Conservation (phyloP, 2,888 invertebrate species). For the Chrysolina oricalcia region DNA sequence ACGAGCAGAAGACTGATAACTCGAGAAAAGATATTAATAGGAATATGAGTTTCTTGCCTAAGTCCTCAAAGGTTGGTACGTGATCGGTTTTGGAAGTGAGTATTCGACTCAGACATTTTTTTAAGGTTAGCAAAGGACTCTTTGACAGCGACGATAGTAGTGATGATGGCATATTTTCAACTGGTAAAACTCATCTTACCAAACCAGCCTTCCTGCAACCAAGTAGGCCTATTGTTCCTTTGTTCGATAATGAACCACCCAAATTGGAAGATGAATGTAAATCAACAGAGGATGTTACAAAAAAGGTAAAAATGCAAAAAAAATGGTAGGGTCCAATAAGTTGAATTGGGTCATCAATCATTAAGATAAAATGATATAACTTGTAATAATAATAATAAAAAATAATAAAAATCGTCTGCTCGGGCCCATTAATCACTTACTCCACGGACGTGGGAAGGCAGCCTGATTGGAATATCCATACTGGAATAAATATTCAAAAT, state of each 20-base stretch:
- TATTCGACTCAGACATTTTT: not conserved
- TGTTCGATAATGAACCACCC: slow-evolving; percentile 66
- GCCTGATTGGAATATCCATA: no score
- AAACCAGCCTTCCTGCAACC: slow-evolving; percentile 56
- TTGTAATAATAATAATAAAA: no score
- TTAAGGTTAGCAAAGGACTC: slow-evolving; percentile 59
- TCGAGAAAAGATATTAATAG: not conserved
- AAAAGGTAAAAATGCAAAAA: slow-evolving; percentile 50
- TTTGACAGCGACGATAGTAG: slow-evolving; percentile 66
- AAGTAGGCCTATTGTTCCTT: slow-evolving; percentile 58
- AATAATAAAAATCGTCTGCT: no score
- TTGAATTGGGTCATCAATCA: no score
- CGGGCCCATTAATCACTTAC: no score
- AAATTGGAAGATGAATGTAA: slow-evolving; percentile 54
- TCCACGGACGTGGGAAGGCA: no score
- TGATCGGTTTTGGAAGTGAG: not conserved
- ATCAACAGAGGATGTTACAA: slow-evolving; percentile 36
- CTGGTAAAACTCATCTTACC: slow-evolving; percentile 46
- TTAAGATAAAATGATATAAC: no score
- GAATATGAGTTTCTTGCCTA: slow-evolving; percentile 27
- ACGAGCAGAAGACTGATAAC: slow-evolving; percentile 16
- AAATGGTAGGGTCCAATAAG: no score
- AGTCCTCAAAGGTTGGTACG: slow-evolving; percentile 42
- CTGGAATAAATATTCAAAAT: no score
- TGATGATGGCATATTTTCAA: slow-evolving; percentile 63